Conservation (phyloP, 2,797 vertebrate genomes). For the Trematomus bernacchii region DNA sequence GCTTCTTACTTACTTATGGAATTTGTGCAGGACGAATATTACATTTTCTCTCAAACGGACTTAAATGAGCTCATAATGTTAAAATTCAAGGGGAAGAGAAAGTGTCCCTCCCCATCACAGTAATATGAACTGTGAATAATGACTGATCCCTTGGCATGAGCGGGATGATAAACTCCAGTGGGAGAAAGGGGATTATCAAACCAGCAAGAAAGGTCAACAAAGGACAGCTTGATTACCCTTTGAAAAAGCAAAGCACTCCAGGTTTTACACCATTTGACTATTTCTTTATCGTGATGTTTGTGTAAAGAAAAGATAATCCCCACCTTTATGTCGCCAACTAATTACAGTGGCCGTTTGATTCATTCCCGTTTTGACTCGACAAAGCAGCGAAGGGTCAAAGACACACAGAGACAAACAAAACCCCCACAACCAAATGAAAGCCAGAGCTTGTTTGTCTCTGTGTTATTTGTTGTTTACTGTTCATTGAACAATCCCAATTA, state of each 20-base stretch:
- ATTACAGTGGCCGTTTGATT: slow-evolving; percentile 15
- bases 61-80: slow-evolving; percentile 49
- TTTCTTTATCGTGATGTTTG: background rate
- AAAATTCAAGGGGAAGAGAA: slow-evolving; percentile 40
- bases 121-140: slow-evolving; percentile 56
- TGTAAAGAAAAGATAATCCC: background rate
- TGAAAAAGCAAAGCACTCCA: slow-evolving; percentile 11
- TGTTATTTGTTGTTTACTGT: slow-evolving; percentile 5
- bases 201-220: slow-evolving; percentile 16
- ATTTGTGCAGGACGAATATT: slow-evolving; percentile 27
- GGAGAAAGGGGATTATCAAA: slow-evolving; percentile 47
- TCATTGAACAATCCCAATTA: background rate
- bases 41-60: slow-evolving; percentile 37
- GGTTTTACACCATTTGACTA: background rate
- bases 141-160: slow-evolving; percentile 44
- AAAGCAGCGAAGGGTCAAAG: slow-evolving; percentile 10
- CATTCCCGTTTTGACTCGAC: slow-evolving; percentile 8
- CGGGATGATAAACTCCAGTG: slow-evolving; percentile 45
- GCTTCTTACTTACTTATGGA: background rate
- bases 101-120: slow-evolving; percentile 15
- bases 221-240: background rate
- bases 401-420: slow-evolving; percentile 4
- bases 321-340: slow-evolving; percentile 15
- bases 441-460: background rate
- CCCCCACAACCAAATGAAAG: background rate